These are phyloP conservation scores for Drosophila tsacasi DNA, from an alignment of 1,140 invertebrate genomes.

Conservation along the genomic window DNA sequence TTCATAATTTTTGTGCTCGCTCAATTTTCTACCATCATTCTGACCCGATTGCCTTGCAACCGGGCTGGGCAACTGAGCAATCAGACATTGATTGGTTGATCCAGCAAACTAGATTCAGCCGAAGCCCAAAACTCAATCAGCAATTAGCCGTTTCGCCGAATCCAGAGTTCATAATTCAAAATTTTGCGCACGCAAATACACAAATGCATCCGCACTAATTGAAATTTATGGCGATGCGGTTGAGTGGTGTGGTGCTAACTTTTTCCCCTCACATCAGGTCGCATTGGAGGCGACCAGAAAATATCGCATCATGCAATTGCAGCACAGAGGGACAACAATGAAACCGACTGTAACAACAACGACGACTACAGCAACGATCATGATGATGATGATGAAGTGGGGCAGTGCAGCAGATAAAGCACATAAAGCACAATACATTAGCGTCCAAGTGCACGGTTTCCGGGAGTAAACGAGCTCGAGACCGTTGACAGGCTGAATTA, in stretches of 20 bases:
- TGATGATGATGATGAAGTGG: slow-evolving; percentile 34
- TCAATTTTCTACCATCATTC: slow-evolving; percentile 12
- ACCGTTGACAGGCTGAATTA: slow-evolving; percentile 46
- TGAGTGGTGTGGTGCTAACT: slow-evolving; percentile 32
- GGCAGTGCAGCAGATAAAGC: slow-evolving; percentile 51
- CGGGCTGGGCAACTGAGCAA: slow-evolving; percentile 9
- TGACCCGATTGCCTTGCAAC: slow-evolving; percentile 37
- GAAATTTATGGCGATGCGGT: slow-evolving; percentile 58
- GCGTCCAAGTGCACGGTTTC: slow-evolving; percentile 65
- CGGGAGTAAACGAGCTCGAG: slow-evolving; percentile 49
- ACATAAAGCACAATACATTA: slow-evolving; percentile 63
- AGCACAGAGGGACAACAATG: slow-evolving; percentile 22
- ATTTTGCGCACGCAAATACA: slow-evolving; percentile 56
- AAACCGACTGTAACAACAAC: not conserved
- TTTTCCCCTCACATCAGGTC: slow-evolving; percentile 35
- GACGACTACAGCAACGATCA: not conserved
- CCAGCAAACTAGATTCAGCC: slow-evolving; percentile 7
- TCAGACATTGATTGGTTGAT: slow-evolving; percentile 48
- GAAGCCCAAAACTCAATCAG: slow-evolving; percentile 51
- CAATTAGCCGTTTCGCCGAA: slow-evolving; percentile 59
- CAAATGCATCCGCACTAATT: slow-evolving; percentile 55
- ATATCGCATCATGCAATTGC: slow-evolving; percentile 57
- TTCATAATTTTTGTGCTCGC: not conserved
- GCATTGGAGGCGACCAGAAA: slow-evolving; percentile 46
- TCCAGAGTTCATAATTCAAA: slow-evolving; percentile 71